Evolutionary conservation across 1,140 invertebrate species (phyloP).

Genomic region (Drosophila watanabei): DNA sequence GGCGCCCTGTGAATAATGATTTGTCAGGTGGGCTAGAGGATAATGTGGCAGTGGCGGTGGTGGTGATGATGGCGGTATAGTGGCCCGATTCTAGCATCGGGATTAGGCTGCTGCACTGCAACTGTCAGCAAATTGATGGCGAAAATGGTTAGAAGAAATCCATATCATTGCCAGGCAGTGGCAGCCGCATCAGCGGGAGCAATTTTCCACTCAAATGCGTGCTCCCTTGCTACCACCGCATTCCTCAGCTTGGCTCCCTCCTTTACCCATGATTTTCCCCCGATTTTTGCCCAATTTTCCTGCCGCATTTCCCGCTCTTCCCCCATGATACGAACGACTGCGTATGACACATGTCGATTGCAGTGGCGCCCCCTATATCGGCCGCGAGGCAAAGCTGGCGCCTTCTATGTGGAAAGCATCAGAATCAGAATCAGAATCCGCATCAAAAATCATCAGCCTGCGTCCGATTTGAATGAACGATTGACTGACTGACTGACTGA

Average conservation of each 20-base stretch:
- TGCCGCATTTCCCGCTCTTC: slow-evolving; percentile 13
- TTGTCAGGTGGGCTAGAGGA: slow-evolving; percentile 40
- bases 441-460: slow-evolving; percentile 36
- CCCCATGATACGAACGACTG: slow-evolving; percentile 43
- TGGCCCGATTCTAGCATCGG: slow-evolving; percentile 17
- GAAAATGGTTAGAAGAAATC: slow-evolving; percentile 55
- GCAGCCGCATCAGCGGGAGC: slow-evolving; percentile 61
- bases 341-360: slow-evolving; percentile 77
- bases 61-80: neutral
- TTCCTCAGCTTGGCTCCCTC: neutral
- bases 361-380: slow-evolving; percentile 60
- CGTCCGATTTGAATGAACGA: slow-evolving; percentile 65
- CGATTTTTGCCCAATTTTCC: slow-evolving; percentile 18
- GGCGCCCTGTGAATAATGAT: slow-evolving; percentile 46
- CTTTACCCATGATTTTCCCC: neutral
- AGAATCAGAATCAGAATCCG: slow-evolving; percentile 38
- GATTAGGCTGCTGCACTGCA: slow-evolving; percentile 61
- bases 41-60: slow-evolving; percentile 6
- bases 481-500: slow-evolving; percentile 35
- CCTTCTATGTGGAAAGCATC: slow-evolving; percentile 50
- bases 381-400: slow-evolving; percentile 27
- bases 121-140: slow-evolving; percentile 73
- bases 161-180: slow-evolving; percentile 60
- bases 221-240: slow-evolving; percentile 1
- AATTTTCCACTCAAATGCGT: slow-evolving; percentile 75